Evolutionary conservation across 2,113 vertebrate species (phyloP).

Genomic region (Illadopsis cleaveri): DNA sequence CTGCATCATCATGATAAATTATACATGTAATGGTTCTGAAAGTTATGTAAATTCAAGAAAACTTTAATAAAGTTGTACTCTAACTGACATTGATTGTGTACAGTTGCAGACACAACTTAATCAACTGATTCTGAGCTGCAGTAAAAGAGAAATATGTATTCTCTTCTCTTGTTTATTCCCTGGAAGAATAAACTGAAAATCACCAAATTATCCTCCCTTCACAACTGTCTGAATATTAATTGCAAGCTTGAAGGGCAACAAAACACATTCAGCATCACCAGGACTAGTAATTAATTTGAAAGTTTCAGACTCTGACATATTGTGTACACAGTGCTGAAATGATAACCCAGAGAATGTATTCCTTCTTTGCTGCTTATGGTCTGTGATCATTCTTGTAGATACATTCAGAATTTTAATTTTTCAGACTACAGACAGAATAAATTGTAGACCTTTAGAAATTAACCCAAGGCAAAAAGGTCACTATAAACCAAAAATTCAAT

Average conservation of each 20-base stretch:
- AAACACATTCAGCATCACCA: constrained; percentile 52
- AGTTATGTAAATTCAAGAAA: constrained; percentile 76
- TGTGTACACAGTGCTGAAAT: constrained; percentile 31
- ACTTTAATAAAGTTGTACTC: constrained; percentile 76
- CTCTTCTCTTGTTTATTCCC: constrained; percentile 68
- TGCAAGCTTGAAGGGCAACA: constrained; percentile 71
- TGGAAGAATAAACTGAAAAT: constrained; percentile 74
- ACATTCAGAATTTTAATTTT: constrained; percentile 58
- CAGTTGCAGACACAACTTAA: constrained; percentile 68
- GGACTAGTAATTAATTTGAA: constrained; percentile 73
- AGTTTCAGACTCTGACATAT: constrained; percentile 57
- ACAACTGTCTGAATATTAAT: constrained; percentile 75
- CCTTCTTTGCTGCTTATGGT: constrained; percentile 16
- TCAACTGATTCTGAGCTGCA: constrained; percentile 54
- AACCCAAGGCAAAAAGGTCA: background rate
- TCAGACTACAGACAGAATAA: constrained; percentile 44
- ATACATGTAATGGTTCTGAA: constrained; percentile 74
- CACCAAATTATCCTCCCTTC: constrained; percentile 74
- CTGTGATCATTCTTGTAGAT: constrained; percentile 39
- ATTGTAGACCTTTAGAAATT: constrained; percentile 18
- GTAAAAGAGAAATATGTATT: constrained; percentile 53
- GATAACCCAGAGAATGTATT: constrained; percentile 56
- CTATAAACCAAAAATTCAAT: background rate
- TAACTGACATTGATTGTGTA: constrained; percentile 70
- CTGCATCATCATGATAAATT: constrained; percentile 70